Evolutionary conservation across 1,140 invertebrate species (phyloP).

Genomic region (Tetramorium parvispinum): DNA sequence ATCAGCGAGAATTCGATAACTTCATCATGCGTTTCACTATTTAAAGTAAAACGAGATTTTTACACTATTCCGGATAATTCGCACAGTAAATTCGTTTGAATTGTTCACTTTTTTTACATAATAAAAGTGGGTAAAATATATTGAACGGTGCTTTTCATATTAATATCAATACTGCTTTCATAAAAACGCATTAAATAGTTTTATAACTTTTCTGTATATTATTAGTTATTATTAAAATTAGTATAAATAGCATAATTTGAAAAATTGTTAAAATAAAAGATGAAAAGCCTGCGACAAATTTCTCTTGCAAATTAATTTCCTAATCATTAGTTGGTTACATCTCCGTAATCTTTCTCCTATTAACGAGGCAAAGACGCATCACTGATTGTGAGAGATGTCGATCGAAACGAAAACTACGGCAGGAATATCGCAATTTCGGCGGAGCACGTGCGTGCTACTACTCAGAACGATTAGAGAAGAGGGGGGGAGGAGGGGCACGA

Average conservation of each 20-base stretch:
- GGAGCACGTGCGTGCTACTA: background rate
- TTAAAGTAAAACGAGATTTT: background rate
- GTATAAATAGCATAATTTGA: background rate
- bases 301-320: background rate
- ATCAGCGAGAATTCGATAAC: background rate
- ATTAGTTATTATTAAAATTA: background rate
- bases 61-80: background rate
- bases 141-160: background rate
- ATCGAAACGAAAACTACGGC: background rate
- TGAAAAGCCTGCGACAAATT: background rate
- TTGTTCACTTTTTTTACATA: background rate
- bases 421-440: slow-evolving; percentile 39
- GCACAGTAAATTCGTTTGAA: background rate
- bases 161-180: background rate
- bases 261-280: background rate
- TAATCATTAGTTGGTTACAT: background rate
- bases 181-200: background rate
- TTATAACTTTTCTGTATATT: background rate
- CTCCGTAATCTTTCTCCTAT: background rate
- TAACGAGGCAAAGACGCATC: background rate
- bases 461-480: background rate
- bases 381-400: background rate
- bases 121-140: background rate
- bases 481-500: background rate
- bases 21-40: slow-evolving; percentile 3